Percentiles rank a stretch among this genome's conserved stretches.
Conservation (phyloP, 2,797 vertebrate species). For the Geotrypetes seraphini region DNA sequence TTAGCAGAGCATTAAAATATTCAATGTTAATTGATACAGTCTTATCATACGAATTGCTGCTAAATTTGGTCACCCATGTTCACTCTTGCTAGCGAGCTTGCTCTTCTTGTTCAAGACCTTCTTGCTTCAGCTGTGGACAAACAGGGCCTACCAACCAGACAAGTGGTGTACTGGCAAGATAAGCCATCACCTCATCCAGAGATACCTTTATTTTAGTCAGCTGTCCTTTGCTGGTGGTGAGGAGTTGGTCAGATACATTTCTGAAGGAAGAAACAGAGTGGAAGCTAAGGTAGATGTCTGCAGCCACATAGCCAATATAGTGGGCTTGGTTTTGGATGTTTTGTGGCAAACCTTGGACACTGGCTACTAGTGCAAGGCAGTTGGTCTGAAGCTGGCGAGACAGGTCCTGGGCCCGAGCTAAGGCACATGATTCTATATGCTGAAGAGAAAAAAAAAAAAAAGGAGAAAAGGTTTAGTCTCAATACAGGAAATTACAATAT, state of each 20-base stretch:
- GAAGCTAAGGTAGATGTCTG: slow-evolving; percentile 66
- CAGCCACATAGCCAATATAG: slow-evolving; percentile 55
- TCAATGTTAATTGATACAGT: too few species aligned
- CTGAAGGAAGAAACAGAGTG: slow-evolving; percentile 47
- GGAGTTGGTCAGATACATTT: slow-evolving; percentile 65
- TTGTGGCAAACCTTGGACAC: slow-evolving; percentile 75
- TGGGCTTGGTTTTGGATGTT: slow-evolving; percentile 73
- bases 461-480: too few species aligned
- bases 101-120: too few species aligned
- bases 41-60: too few species aligned
- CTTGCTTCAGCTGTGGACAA: slow-evolving; percentile 67
- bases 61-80: too few species aligned
- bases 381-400: slow-evolving; percentile 85
- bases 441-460: slow-evolving; percentile 31
- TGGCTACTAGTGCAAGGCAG: slow-evolving; percentile 65
- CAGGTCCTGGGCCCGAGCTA: slow-evolving; percentile 67
- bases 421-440: slow-evolving; percentile 75
- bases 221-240: slow-evolving; percentile 63
- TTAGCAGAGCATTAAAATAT: too few species aligned
- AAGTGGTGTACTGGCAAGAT: slow-evolving; percentile 85
- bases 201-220: slow-evolving; percentile 75
- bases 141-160: slow-evolving; percentile 97
- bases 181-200: slow-evolving; percentile 84
- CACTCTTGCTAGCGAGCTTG: too few species aligned
- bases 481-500: too few species aligned